A percentile compares a stretch with the other conserved stretches of the same genome.
Conservation (phyloP, 2,113 vertebrate genomes). For the Pristiophorus japonicus region DNA sequence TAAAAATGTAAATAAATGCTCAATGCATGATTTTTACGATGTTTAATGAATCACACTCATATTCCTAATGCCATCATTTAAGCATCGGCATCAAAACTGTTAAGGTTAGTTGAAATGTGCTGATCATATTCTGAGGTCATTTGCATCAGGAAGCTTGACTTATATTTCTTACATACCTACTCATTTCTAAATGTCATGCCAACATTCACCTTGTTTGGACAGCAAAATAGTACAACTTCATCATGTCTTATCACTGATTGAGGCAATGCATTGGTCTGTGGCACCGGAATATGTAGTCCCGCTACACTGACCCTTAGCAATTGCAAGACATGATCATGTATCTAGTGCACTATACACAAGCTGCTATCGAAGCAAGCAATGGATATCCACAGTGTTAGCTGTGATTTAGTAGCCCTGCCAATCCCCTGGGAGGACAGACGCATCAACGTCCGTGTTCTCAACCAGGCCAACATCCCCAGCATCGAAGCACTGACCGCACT, state of each 20-base stretch:
- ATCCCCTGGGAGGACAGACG: no score
- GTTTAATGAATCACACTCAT: neutral
- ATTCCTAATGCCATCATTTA: neutral
- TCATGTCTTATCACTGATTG: neutral
- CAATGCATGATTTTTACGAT: neutral
- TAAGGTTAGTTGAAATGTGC: neutral
- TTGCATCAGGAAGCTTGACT: neutral
- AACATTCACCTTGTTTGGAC: neutral
- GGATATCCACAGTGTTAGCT: neutral
- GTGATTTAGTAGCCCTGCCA: no score
- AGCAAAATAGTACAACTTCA: neutral
- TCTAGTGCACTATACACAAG: neutral
- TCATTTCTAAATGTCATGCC: neutral
- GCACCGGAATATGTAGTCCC: neutral
- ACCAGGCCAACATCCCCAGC: no score
- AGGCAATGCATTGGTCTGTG: neutral
- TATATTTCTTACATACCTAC: neutral
- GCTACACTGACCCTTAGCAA: neutral
- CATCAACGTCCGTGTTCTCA: no score
- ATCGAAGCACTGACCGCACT: no score
- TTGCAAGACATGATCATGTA: neutral
- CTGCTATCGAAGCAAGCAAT: neutral
- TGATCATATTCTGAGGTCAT: neutral
- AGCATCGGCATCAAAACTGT: neutral
- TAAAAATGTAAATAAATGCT: constrained; percentile 19